Evolutionary conservation across 2,113 vertebrate species (phyloP), one percentile per base, ranked within the genome.

Genomic region (Nesogale talazaci): DNA sequence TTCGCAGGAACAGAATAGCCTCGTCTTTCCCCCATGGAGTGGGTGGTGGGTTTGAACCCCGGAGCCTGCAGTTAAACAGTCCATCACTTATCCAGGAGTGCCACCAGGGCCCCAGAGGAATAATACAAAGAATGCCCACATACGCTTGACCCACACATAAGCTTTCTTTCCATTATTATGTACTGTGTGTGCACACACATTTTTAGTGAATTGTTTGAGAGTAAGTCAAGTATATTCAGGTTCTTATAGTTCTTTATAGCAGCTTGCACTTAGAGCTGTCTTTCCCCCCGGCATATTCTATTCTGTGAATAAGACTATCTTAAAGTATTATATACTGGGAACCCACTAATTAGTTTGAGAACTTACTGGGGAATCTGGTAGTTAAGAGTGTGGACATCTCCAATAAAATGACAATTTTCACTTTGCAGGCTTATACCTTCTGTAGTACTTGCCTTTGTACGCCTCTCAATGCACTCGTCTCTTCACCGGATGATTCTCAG

Each of bases 401-500:
- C 34, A 65, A 63, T 89, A 65, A 95, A 90, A 77, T 63, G 27
- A 79, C 63, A 46, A 6, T 85, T 87, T 88, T 80, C n/a, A 88
- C 83, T 69, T 92, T 75, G 76, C 46, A 75, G 61, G 6, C 77
- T 85, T 75, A 74, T 82, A 38, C 76, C 91, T 89, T 76, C 40
- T 40, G 34, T 83, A 36, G 83, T 67, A n/a, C 22, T 89, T 90
- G 36, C 25, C 56, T 1, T 36, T 31, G 16, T 38, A 82, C 63
- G 78, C 42, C 31, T 38, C 67, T 31, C n/a, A 59, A 65, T 72
- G 36, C 75, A n/a, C 76, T 59, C 72, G 46, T 83, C 83, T 34
- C 31, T 84, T 90, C 42, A 92, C 93, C 94, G 29, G 40, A 31
- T 59, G 31, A 34, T 63, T 89, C 85, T 83, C 74, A 80, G 34